These are phyloP conservation scores for Euschistus heros DNA, from an alignment of 1,140 invertebrate genomes.

Conservation along the genomic window DNA sequence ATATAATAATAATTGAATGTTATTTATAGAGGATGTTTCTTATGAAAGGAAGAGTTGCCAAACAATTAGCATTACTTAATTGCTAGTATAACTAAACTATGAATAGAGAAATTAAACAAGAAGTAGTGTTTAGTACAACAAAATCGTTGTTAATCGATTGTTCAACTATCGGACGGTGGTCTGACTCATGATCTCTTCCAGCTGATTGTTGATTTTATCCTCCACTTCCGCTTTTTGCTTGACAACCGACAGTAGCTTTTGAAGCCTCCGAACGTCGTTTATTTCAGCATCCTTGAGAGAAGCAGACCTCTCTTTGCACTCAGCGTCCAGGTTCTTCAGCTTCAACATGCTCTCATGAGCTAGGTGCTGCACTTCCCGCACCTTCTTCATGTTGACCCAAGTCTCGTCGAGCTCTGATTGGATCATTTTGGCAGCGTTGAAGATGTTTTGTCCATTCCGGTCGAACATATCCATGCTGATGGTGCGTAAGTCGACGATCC, in stretches of 20 bases:
- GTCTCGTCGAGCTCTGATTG: constrained; percentile 4
- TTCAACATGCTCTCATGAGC: constrained; percentile 1
- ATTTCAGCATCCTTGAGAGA: background rate
- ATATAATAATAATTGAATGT: too few species aligned
- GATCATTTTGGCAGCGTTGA: background rate
- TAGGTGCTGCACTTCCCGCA: constrained; percentile 5
- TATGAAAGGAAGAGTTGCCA: too few species aligned
- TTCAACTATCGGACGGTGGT: too few species aligned
- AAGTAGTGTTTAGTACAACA: too few species aligned
- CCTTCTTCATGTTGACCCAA: background rate
- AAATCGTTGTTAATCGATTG: too few species aligned
- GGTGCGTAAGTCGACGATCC: background rate
- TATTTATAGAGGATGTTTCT: too few species aligned
- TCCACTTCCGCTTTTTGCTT: constrained; percentile 6
- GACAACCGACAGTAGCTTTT: background rate
- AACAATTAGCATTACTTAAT: too few species aligned
- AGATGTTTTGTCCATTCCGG: background rate
- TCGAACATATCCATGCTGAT: constrained; percentile 6
- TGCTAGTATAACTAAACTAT: too few species aligned
- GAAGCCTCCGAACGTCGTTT: background rate
- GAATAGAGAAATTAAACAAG: too few species aligned
- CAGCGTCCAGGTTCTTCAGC: background rate
- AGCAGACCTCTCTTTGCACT: background rate
- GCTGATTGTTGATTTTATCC: background rate
- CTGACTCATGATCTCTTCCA: background rate